Evolutionary conservation across 2,113 vertebrate genomes (phyloP).

Genomic region (Petrocephalus zakoni): DNA sequence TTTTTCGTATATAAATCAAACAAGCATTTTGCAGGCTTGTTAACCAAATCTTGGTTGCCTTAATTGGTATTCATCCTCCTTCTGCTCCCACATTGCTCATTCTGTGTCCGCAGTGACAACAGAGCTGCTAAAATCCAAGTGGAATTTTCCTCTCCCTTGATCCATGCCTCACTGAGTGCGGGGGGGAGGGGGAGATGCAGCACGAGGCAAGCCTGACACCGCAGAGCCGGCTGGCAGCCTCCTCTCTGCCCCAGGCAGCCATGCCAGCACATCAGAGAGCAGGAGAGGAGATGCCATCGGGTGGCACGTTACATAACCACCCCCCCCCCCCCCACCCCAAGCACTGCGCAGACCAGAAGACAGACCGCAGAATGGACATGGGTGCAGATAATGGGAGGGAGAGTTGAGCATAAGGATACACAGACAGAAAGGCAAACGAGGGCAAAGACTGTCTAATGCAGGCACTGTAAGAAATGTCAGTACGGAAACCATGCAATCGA

Average conservation of each 20-base stretch:
- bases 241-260: slow-evolving; percentile 29
- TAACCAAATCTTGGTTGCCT: neutral
- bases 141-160: slow-evolving; percentile 38
- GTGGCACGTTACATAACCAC: slow-evolving; percentile 25
- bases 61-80: slow-evolving; percentile 7
- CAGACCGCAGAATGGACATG: neutral
- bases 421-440: neutral
- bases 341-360: neutral
- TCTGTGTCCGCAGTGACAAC: slow-evolving; percentile 25
- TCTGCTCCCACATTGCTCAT: slow-evolving; percentile 15
- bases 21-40: neutral
- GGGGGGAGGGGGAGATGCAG: neutral
- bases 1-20: neutral
- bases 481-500: neutral
- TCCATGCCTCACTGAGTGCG: slow-evolving; percentile 11
- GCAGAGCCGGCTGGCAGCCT: slow-evolving; percentile 34
- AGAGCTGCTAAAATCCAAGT: slow-evolving; percentile 29
- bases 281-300: slow-evolving; percentile 18
- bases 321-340: neutral
- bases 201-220: slow-evolving; percentile 12
- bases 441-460: neutral
- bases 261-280: slow-evolving; percentile 28
- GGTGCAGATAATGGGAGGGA: neutral
- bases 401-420: neutral
- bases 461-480: neutral